phyloP scores from a whole-genome alignment of 1,140 invertebrate genomes.

The Aphelenchoides fujianensis region DNA sequence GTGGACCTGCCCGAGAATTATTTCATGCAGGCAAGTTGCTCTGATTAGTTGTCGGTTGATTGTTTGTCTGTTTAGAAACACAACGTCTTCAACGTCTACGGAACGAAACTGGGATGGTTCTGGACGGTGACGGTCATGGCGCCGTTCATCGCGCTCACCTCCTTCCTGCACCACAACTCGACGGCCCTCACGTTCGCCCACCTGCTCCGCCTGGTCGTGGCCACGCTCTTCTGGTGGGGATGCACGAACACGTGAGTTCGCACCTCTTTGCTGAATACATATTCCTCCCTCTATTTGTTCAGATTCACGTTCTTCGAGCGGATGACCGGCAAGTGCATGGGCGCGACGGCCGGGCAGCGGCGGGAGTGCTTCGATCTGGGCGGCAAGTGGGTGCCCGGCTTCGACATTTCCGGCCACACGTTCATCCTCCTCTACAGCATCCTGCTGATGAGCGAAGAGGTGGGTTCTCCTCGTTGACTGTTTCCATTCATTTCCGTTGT shows the following conservation, averaged over 20 bases:
- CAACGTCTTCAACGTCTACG: slow-evolving; percentile 55
- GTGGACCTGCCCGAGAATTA: slow-evolving; percentile 35
- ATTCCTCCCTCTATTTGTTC: slow-evolving; percentile 21
- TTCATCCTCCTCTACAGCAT: slow-evolving; percentile 56
- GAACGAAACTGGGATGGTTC: slow-evolving; percentile 60
- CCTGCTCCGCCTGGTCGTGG: slow-evolving; percentile 74
- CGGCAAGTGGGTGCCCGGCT: slow-evolving; percentile 52
- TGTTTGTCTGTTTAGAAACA: slow-evolving; percentile 52
- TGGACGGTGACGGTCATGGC: slow-evolving; percentile 46
- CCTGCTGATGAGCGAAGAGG: slow-evolving; percentile 55
- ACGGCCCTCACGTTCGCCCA: slow-evolving; percentile 67
- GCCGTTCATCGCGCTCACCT: slow-evolving; percentile 54
- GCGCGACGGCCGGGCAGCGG: slow-evolving; percentile 58
- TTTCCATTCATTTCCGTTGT: slow-evolving; percentile 48
- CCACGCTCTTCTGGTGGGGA: slow-evolving; percentile 80
- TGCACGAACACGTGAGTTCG: slow-evolving; percentile 72
- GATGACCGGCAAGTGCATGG: slow-evolving; percentile 76
- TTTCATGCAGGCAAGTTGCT: slow-evolving; percentile 38
- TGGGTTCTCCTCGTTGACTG: slow-evolving; percentile 21
- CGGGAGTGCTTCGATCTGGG: slow-evolving; percentile 49
- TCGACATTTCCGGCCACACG: slow-evolving; percentile 53
- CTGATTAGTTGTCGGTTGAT: slow-evolving; percentile 18
- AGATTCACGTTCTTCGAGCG: slow-evolving; percentile 77
- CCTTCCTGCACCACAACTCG: slow-evolving; percentile 34
- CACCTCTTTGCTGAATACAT: background rate